Evolutionary conservation across 2,888 invertebrate species (phyloP), one percentile per base, ranked within the genome.

Genomic region (Hylaea fasciaria): DNA sequence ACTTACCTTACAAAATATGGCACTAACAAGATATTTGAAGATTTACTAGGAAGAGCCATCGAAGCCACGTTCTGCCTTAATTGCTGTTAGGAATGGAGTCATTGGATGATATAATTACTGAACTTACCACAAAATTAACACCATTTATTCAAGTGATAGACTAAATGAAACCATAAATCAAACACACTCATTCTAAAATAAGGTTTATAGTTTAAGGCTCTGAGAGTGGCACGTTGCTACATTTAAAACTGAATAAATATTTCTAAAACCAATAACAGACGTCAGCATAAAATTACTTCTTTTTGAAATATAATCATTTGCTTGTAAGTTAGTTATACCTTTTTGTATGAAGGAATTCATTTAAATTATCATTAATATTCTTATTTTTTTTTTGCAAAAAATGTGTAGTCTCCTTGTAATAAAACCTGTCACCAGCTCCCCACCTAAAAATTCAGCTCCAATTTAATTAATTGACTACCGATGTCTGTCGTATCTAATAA

Each of bases 401-500:
- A 32, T 7, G n/a, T 28, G 28, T 28, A 37, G n/a, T 12, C 4
- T n/a, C 2, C 37, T 10, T 43, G 44, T 54, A 66, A 63, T 52
- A n/a, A 50, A 53, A 40, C 50, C 32, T 51, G 50, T 41, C 41
- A 54, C 12, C 28, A 44, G 35, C 43, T 10, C 47, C 14, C 47
- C 64, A 62, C 69, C 59, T 55, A 45, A 39, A 77, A 78, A 70
- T 80, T 76, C 74, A 68, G 70, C 71, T 75, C 68, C 69, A 74
- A 74, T 82, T 84, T 82, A 83, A 83, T 85, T 84, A 85, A 84
- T 78, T 71, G 74, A 74, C 74, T 74, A 74, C 71, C 72, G 70
- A 73, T 76, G 68, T 71, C 71, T 69, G 58, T 60, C 70, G 59
- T 64, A 57, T 72, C 67, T 69, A 67, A 76, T 75, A 76, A 72